Evolutionary conservation across 2,888 invertebrate genomes (phyloP), one percentile per base, ranked within the genome.

Genomic region (Brenthis hecate): DNA sequence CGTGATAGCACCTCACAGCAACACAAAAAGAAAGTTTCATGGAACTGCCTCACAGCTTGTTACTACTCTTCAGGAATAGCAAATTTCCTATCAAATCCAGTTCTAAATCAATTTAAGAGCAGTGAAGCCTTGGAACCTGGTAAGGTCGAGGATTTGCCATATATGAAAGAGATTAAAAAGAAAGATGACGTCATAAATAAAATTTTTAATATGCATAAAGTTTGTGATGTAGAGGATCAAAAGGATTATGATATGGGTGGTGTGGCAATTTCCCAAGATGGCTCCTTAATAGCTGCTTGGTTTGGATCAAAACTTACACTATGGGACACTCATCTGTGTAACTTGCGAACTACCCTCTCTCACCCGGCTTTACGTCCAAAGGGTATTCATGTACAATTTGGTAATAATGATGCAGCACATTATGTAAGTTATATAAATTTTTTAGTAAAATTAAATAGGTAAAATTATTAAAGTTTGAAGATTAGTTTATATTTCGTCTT

Each of bases 201-300:
- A 61, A 71, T 92, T 47, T 82, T 85, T 61, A 86, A 89, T 71
- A 78, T 90, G n/a, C 91, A 91, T 56, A 91, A 88, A 60, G 84
- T 85, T 4, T 73, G 81, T 65, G 70, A 72, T 2, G 70, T 83
- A 1, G 75, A 79, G 5, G 78, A 79, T 43, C 72, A 75, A 70
- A 79, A 76, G 2, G 77, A 83, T 58, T 78, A 77, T n/a, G 84
- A 84, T 47, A 89, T 92, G 88, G 91, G 91, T 0, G 90, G 88
- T 2, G 87, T 90, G 6, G 91, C 90, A 13, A 87, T 93, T 73
- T 92, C 93, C 0, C 87, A 88, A 57, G 93, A 93, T 36, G 92
- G 93, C 0, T 93, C 93, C 0, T 74, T 92, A 66, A 91, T 92
- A n/a, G 93, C 93, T 0, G 92, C 92, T 1, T 93, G 93, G 93